Evolutionary conservation across 2,113 vertebrate genomes (phyloP).

Genomic region (Triplophysa rosa): DNA sequence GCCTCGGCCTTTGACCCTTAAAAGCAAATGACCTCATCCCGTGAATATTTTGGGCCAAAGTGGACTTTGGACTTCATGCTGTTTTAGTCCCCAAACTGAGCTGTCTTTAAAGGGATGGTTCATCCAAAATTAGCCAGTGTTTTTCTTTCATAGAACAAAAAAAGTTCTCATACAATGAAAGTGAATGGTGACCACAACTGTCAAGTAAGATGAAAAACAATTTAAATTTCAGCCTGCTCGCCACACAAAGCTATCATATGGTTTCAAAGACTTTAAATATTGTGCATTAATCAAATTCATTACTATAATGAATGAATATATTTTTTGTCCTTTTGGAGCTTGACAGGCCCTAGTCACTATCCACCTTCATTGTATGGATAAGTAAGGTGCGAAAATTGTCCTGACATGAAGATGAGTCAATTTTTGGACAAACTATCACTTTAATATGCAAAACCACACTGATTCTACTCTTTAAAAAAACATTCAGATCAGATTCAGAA

Average conservation of each 20-base stretch:
- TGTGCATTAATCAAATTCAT: too few relatives aligned
- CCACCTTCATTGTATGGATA: background rate
- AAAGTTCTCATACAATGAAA: background rate
- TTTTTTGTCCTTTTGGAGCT: background rate
- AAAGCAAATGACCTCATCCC: constrained; percentile 53
- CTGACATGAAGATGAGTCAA: too few relatives aligned
- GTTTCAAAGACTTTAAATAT: background rate
- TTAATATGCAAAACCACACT: background rate
- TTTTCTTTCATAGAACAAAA: background rate
- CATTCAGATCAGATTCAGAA: background rate
- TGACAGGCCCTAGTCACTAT: background rate
- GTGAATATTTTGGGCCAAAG: constrained; percentile 45
- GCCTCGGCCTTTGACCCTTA: constrained; percentile 67
- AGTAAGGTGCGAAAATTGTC: background rate
- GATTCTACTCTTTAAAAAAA: background rate
- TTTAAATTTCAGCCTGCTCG: background rate
- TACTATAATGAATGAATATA: background rate
- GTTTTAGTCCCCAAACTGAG: background rate
- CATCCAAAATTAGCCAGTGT: background rate
- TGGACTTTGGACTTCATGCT: constrained; percentile 9
- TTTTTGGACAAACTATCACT: background rate
- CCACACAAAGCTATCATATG: background rate
- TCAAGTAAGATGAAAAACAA: background rate
- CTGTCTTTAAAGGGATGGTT: background rate
- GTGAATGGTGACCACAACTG: background rate